Conservation (phyloP, 2,888 invertebrate genomes). For the Phaedon cochleariae region DNA sequence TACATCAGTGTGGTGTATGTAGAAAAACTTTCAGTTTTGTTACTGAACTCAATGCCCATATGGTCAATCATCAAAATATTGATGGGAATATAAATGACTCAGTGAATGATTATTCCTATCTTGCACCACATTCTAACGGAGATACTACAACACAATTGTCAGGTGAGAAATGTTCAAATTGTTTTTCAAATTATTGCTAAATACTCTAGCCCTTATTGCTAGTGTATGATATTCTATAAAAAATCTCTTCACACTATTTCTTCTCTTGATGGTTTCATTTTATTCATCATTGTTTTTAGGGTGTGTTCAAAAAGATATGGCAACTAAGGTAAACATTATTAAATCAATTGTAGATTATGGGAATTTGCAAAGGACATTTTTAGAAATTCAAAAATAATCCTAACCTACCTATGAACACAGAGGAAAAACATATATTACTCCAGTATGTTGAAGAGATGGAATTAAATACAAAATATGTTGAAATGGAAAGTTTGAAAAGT, state of each 20-base stretch:
- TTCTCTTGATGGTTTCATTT: too few species aligned
- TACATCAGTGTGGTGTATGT: slow-evolving; percentile 23
- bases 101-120: not conserved
- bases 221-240: too few species aligned
- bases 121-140: not conserved
- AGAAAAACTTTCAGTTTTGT: slow-evolving; percentile 27
- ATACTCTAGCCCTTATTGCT: too few species aligned
- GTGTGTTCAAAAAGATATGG: not conserved
- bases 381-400: slow-evolving; percentile 23
- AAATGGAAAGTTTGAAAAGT: slow-evolving; percentile 21
- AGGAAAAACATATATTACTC: slow-evolving; percentile 21
- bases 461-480: slow-evolving; percentile 21
- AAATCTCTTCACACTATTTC: too few species aligned
- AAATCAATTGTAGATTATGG: not conserved
- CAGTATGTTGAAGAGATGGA: slow-evolving; percentile 20
- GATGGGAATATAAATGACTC: not conserved
- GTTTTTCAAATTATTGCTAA: too few species aligned
- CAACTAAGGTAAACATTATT: not conserved
- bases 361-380: not conserved
- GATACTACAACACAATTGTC: not conserved
- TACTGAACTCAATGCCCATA: slow-evolving; percentile 26
- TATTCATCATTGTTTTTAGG: not conserved
- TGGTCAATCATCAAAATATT: slow-evolving; percentile 13
- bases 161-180: too few species aligned
- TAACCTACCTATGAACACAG: slow-evolving; percentile 12